Conservation (phyloP, 2,888 invertebrate species). For the Argyresthia goedartella region DNA sequence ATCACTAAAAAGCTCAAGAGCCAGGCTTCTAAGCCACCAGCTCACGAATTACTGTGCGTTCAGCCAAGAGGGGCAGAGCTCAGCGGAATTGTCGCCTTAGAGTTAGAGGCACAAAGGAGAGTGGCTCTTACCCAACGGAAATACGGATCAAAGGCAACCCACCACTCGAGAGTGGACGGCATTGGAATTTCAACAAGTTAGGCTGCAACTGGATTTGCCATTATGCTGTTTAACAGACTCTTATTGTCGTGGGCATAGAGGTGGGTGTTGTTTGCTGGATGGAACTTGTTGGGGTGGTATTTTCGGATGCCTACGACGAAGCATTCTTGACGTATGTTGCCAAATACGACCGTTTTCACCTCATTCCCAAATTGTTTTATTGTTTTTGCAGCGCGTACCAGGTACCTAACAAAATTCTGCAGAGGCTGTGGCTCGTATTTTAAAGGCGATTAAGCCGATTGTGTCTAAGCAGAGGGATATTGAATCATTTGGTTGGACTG, state of each 20-base stretch:
- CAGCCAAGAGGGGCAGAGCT: conserved; percentile 35
- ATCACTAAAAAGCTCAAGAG: not conserved
- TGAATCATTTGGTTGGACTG: too few relatives aligned
- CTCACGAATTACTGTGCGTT: conserved; percentile 57
- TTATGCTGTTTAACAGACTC: conserved; percentile 16
- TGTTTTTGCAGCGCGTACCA: conserved; percentile 33
- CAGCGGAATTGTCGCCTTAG: conserved; percentile 1
- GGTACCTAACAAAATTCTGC: too few relatives aligned
- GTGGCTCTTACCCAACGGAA: not conserved
- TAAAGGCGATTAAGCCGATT: too few relatives aligned
- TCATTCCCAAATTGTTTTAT: conserved; percentile 48
- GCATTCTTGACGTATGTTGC: conserved; percentile 66
- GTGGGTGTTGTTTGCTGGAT: conserved; percentile 26
- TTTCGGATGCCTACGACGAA: conserved; percentile 17
- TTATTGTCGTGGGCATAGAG: conserved; percentile 7
- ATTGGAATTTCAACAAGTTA: conserved; percentile 68
- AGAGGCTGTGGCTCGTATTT: too few relatives aligned
- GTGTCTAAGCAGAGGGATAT: too few relatives aligned
- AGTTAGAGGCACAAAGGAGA: not conserved
- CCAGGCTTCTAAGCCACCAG: conserved; percentile 35
- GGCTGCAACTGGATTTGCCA: conserved; percentile 28
- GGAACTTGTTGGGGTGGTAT: not conserved
- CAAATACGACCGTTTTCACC: conserved; percentile 65
- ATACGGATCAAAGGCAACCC: not conserved
- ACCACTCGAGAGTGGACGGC: conserved; percentile 41